Base-by-base conservation (phyloP, 2,888 invertebrate species). In the Drosophila anomalata region DNA sequence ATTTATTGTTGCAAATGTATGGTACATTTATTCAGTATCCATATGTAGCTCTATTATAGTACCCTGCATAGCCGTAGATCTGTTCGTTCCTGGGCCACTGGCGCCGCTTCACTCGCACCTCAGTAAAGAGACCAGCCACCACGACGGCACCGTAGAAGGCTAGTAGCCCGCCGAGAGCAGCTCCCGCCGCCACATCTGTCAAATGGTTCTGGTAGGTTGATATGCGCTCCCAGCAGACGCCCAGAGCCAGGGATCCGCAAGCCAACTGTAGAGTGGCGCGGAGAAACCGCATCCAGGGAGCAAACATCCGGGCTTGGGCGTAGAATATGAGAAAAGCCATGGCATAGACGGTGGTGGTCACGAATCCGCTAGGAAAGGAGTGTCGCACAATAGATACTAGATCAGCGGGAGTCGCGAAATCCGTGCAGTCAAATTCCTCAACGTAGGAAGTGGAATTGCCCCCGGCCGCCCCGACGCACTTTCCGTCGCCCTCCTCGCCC, bases 321-420 rank as follows among this genome's bases (percentile, higher is more conserved):
- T 90, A 90, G 42, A 77, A 77, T 14, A 78, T 55, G 11, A 90
- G 55, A 46, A 90, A 90, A 26, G 62, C 41, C 90, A 90, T 90
- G 36, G 90, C 88, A 56, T 90, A 89, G 52, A 77, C 67, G 3
- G 80, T 74, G 22, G 70, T 73, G 12, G 80, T 56, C 9, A 77
- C 78, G 31, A 73, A 78, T 3, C 85, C 79, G 47, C 90, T 90
- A 46, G 90, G 90, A 54, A 90, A 89, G 2, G 90, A 90, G 52
- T 87, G 90, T 0, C 88, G 87, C 59, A 89, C 79, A 29, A 73
- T 48, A 0, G 70, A 47, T 1, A 88, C 72, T 24, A 89, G 50
- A 9, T 90, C 83, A 14, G 67, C 3, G 0, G 87, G 79, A 0
- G 83, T 78, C 0, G 80, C 82, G 31, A 88, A 77, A 44, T 89